These are phyloP conservation scores for Eilema caniola DNA, from an alignment of 2,888 invertebrate species.

Conservation along the genomic window DNA sequence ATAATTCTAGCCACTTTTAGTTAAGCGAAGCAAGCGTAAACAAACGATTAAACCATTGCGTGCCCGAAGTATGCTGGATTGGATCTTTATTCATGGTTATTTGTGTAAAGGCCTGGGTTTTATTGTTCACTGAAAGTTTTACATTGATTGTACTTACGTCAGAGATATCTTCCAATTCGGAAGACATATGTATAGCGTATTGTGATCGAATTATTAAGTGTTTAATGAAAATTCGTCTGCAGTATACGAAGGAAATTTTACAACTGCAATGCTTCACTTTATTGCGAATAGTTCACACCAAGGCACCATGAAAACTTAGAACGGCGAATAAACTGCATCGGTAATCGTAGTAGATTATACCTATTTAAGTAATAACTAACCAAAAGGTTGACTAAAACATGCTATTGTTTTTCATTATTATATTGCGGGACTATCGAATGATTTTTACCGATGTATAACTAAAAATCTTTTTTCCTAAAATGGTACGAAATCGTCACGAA, in stretches of 20 bases:
- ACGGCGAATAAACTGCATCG: slow-evolving; percentile 60
- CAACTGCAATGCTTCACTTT: slow-evolving; percentile 37
- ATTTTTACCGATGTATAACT: background rate
- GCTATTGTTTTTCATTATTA: slow-evolving; percentile 15
- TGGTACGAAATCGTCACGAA: background rate
- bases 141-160: slow-evolving; percentile 67
- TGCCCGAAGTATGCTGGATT: slow-evolving; percentile 63
- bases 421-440: slow-evolving; percentile 18
- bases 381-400: slow-evolving; percentile 23
- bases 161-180: slow-evolving; percentile 55
- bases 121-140: slow-evolving; percentile 52
- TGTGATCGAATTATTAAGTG: background rate
- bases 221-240: slow-evolving; percentile 13
- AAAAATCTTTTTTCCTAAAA: background rate
- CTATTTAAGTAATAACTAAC: slow-evolving; percentile 38
- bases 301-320: slow-evolving; percentile 36
- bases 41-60: slow-evolving; percentile 79
- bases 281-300: slow-evolving; percentile 31
- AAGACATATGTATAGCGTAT: slow-evolving; percentile 36
- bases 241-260: slow-evolving; percentile 19
- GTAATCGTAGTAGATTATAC: slow-evolving; percentile 50
- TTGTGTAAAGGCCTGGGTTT: slow-evolving; percentile 50
- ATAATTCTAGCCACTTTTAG: slow-evolving; percentile 76
- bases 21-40: slow-evolving; percentile 79
- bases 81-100: slow-evolving; percentile 63